A percentile compares a stretch with the other conserved stretches of the same genome.
These are phyloP conservation scores for Hypomesus transpacificus DNA, from an alignment of 2,113 vertebrate genomes.

Conservation along the genomic window DNA sequence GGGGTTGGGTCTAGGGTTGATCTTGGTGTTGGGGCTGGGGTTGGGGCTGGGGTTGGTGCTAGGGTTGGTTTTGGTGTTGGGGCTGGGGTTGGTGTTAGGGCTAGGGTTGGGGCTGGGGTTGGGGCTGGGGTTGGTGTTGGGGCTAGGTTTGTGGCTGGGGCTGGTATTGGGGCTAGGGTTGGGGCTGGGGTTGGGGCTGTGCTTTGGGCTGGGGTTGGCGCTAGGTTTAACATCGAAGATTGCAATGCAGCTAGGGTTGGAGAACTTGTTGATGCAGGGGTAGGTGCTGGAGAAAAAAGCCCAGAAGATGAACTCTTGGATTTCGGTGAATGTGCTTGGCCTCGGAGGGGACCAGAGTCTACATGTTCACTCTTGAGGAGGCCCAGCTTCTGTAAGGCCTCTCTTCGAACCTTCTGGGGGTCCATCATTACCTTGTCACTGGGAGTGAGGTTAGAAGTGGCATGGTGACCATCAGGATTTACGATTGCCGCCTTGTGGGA, in stretches of 20 bases:
- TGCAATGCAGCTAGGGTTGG: neutral
- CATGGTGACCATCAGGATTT: slow-evolving; percentile 15
- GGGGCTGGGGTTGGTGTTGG: neutral
- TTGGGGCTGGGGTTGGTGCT: neutral
- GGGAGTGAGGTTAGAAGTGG: slow-evolving; percentile 4
- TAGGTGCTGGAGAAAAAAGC: slow-evolving; percentile 23
- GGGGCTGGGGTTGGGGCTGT: neutral
- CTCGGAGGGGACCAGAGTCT: slow-evolving; percentile 35
- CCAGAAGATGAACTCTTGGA: slow-evolving; percentile 40
- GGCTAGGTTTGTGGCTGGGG: neutral
- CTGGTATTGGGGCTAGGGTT: neutral
- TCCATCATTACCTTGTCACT: slow-evolving; percentile 51
- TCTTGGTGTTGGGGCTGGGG: neutral
- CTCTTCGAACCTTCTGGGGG: slow-evolving; percentile 65
- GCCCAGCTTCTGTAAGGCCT: slow-evolving; percentile 87
- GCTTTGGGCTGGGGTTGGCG: slow-evolving; percentile 14
- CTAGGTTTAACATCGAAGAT: slow-evolving; percentile 24
- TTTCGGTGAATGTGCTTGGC: slow-evolving; percentile 40
- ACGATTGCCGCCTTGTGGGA: slow-evolving; percentile 60
- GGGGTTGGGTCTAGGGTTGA: neutral
- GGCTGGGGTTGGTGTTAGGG: neutral
- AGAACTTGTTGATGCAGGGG: neutral
- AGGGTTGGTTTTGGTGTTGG: too few species aligned
- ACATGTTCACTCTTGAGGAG: slow-evolving; percentile 68
- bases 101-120: neutral